Evolutionary conservation across 1,140 invertebrate species (phyloP), one percentile per base, ranked within the genome.

Genomic region (Pseudomyrmex flavicornis): DNA sequence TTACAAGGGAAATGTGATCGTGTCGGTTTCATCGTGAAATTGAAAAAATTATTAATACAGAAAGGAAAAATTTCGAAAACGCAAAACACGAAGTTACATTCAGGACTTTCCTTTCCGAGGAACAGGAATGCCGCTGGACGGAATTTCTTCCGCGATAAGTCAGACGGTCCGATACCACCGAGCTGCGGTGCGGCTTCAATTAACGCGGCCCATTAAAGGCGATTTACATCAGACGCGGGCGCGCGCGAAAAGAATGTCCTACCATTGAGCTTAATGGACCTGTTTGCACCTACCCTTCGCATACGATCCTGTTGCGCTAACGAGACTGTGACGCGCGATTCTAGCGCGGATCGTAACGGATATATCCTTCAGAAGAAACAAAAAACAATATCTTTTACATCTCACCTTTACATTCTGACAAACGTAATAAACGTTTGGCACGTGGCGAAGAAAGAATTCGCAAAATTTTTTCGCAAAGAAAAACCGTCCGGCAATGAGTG

Each of bases 171-270:
- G 65, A 79, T 70, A 79, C 13, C 50, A 22, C 20, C 10, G 76
- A 84, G 88, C 72, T 52, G 69, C 80, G 61, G 56, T 44, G 73
- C 73, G 58, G 70, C 85, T 86, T 89, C 87, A 89, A 89, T 89
- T 89, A 89, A 89, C 85, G 87, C 76, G 85, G 74, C 63, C 88
- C 88, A 89, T 89, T 89, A 89, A 86, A 77, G 59, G 80, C 88
- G 88, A 89, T 89, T 89, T 89, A 89, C 88, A 89, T 89, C 85
- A 75, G 87, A 68, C 54, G 82, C 72, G 35, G 17, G 66, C 73
- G 84, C 84, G 84, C 84, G 82, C 82, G 85, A 89, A 89, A 89
- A 89, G 87, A 89, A 89, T 89, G 85, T 89, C 83, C 72, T 85
- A 72, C 85, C 82, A 79, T 89, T 85, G 84, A 50, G 46, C 62